phyloP scores from a whole-genome alignment of 2,113 vertebrate genomes.

The Gnathonemus echidnorhynchus region DNA sequence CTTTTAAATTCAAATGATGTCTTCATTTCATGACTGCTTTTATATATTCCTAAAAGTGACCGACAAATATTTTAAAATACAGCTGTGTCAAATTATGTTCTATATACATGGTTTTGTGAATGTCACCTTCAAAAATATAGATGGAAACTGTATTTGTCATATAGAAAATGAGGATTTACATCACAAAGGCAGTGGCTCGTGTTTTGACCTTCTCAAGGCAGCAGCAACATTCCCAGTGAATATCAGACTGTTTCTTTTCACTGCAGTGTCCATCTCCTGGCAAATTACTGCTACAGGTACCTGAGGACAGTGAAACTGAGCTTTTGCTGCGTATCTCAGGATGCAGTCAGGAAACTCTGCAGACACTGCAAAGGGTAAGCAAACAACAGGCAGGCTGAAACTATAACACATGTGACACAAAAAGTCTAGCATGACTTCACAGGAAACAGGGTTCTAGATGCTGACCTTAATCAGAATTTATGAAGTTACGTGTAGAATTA shows the following conservation, averaged over 20 bases:
- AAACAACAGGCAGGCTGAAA: not conserved
- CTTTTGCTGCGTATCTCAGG: conserved; percentile 50
- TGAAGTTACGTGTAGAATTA: not conserved
- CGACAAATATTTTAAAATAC: not conserved
- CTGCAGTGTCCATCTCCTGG: conserved; percentile 43
- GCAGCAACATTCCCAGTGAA: not conserved
- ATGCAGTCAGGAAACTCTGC: conserved; percentile 43
- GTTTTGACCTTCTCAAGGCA: not conserved
- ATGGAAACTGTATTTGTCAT: not conserved
- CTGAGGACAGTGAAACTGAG: conserved; percentile 52
- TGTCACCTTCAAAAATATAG: not conserved
- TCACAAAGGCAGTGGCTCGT: not conserved
- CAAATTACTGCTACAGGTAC: conserved; percentile 45
- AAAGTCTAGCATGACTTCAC: not conserved
- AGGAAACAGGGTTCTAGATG: not conserved
- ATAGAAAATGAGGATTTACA: not conserved
- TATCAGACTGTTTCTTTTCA: not conserved
- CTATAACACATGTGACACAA: not conserved
- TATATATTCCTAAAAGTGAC: not conserved
- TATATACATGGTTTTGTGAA: not conserved
- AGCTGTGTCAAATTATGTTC: not conserved
- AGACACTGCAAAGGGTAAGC: conserved; percentile 38
- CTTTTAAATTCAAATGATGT: conserved; percentile 10
- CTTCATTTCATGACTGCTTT: not conserved
- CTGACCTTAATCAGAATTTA: not conserved